These are phyloP conservation scores for Centropristis striata DNA, from an alignment of 2,113 vertebrate species.

Conservation along the genomic window DNA sequence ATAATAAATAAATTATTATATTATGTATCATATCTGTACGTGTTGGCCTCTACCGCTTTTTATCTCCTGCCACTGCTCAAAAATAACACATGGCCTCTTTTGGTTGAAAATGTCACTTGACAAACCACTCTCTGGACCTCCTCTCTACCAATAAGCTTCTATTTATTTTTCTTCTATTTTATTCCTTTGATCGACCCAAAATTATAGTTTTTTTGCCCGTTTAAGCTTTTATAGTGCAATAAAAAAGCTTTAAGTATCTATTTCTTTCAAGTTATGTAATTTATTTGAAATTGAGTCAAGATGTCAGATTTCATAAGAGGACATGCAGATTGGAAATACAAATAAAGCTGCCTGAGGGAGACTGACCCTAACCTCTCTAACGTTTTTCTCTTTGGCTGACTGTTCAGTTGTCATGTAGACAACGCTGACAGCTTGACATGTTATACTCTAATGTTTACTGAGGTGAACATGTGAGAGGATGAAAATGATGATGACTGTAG, in stretches of 20 bases:
- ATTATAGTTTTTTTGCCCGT: not conserved
- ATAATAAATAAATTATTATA: too few species aligned
- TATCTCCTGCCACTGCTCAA: too few species aligned
- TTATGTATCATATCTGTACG: too few species aligned
- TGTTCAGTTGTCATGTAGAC: slow-evolving; percentile 10
- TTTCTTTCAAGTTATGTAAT: slow-evolving; percentile 18
- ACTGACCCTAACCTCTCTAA: slow-evolving; percentile 2
- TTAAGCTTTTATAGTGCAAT: not conserved
- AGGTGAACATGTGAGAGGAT: not conserved
- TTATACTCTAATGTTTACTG: slow-evolving; percentile 1
- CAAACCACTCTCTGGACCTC: too few species aligned
- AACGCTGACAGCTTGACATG: slow-evolving; percentile 23
- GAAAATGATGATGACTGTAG: not conserved
- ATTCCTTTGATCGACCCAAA: not conserved
- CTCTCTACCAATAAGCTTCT: not conserved
- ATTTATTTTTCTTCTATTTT: too few species aligned
- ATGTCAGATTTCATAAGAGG: slow-evolving; percentile 22
- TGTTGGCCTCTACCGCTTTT: too few species aligned
- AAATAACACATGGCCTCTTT: too few species aligned
- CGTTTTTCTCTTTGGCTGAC: slow-evolving; percentile 2
- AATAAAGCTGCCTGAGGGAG: slow-evolving; percentile 1
- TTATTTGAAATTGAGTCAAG: slow-evolving; percentile 7
- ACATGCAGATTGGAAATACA: slow-evolving; percentile 23
- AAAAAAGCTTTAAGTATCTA: too few species aligned
- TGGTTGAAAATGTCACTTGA: too few species aligned